Conservation (phyloP, 2,113 vertebrate species). For the Tetrao urogallus region DNA sequence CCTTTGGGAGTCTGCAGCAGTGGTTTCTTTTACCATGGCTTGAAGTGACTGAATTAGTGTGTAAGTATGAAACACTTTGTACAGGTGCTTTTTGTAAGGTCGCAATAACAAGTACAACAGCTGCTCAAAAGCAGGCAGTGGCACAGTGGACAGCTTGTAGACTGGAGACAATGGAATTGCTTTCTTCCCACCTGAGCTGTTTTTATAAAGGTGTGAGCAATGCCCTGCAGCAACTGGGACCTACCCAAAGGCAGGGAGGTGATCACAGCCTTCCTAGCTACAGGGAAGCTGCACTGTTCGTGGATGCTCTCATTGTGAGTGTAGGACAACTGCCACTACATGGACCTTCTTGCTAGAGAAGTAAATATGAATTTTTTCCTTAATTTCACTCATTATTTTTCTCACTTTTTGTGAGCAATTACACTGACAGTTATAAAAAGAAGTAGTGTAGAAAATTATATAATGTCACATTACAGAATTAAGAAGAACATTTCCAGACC, state of each 20-base stretch:
- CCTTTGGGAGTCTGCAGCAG: background rate
- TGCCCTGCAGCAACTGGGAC: background rate
- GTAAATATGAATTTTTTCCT: background rate
- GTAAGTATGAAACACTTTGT: background rate
- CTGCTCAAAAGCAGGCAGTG: background rate
- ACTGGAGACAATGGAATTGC: background rate
- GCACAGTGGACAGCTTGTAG: background rate
- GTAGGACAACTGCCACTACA: background rate
- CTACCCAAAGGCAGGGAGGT: background rate
- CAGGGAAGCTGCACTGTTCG: background rate
- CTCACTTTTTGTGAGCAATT: background rate
- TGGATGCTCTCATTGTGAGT: background rate
- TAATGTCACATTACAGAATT: too few species aligned
- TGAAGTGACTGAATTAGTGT: constrained; percentile 1
- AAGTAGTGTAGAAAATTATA: background rate
- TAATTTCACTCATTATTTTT: background rate
- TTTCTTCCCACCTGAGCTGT: background rate
- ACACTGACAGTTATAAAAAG: background rate
- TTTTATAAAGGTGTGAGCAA: background rate
- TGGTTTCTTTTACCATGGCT: background rate
- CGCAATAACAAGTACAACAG: background rate
- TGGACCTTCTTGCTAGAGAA: background rate
- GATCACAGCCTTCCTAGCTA: background rate
- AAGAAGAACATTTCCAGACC: background rate
- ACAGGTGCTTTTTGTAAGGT: background rate